Conservation (phyloP, 2,888 invertebrate species). For the Himalopsyche kuldschensis region DNA sequence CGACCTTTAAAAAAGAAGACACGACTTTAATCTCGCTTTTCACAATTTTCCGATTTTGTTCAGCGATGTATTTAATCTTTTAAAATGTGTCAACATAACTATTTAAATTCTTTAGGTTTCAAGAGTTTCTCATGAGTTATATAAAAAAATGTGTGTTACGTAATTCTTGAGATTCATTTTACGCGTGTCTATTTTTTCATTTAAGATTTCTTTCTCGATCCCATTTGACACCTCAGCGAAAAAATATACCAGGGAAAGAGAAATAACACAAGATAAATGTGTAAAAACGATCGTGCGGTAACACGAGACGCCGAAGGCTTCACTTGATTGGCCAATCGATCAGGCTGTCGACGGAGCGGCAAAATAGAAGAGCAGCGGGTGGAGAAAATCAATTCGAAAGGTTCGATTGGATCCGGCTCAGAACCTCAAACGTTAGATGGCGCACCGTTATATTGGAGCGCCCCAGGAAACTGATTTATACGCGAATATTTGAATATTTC, state of each 20-base stretch:
- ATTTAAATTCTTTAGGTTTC: too few species aligned
- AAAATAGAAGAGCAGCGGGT: slow-evolving; percentile 4
- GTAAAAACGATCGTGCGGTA: slow-evolving; percentile 17
- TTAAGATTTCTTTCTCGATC: neutral
- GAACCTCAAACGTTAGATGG: neutral
- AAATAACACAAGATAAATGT: slow-evolving; percentile 17
- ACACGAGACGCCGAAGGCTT: slow-evolving; percentile 20
- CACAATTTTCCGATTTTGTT: too few species aligned
- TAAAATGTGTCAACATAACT: too few species aligned
- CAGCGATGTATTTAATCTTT: too few species aligned
- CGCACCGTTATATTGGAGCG: slow-evolving; percentile 12
- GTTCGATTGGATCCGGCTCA: neutral
- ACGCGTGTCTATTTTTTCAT: too few species aligned
- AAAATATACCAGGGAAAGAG: neutral
- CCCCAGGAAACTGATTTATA: neutral
- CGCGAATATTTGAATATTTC: slow-evolving; percentile 20
- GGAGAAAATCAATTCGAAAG: slow-evolving; percentile 32
- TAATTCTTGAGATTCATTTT: too few species aligned
- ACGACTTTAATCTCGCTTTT: too few species aligned
- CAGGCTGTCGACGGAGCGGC: slow-evolving; percentile 32
- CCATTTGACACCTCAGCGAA: neutral
- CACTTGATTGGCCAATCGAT: slow-evolving; percentile 35
- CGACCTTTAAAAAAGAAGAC: too few species aligned
- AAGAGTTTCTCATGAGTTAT: too few species aligned
- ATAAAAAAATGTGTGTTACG: too few species aligned